Evolutionary conservation across 2,113 vertebrate genomes (phyloP).

Genomic region (Corydoras maculifer): DNA sequence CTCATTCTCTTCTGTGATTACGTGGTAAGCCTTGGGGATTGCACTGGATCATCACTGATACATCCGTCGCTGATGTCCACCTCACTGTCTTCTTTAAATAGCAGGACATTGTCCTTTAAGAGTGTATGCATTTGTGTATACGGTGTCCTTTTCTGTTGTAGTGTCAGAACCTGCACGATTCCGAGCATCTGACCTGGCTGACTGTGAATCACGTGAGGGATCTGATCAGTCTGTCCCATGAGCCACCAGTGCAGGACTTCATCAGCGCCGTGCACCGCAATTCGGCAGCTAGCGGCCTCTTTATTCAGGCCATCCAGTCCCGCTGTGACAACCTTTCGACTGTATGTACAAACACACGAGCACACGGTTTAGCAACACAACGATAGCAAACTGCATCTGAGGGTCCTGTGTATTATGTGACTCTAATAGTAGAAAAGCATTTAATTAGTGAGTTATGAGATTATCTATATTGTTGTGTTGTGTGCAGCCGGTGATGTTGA

Average conservation of each 20-base stretch:
- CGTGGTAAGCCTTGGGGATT: slow-evolving; percentile 71
- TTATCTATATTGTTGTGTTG: background rate
- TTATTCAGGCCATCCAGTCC: slow-evolving; percentile 96
- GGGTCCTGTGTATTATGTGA: no score
- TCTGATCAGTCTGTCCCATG: slow-evolving; percentile 87
- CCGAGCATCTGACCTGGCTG: slow-evolving; percentile 94
- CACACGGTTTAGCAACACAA: background rate
- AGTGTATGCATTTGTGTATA: background rate
- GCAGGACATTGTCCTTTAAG: background rate
- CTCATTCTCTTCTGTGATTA: slow-evolving; percentile 98
- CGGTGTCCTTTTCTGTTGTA: slow-evolving; percentile 42
- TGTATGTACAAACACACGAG: slow-evolving; percentile 62
- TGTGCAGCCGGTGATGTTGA: slow-evolving; percentile 79
- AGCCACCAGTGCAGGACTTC: slow-evolving; percentile 96
- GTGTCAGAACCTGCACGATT: slow-evolving; percentile 98
- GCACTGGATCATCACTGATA: no score
- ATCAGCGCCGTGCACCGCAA: slow-evolving; percentile 95
- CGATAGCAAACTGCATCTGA: no score
- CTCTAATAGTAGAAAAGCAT: no score
- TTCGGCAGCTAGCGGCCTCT: slow-evolving; percentile 92
- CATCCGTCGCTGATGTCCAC: no score
- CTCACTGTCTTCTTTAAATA: no score
- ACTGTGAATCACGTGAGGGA: slow-evolving; percentile 94
- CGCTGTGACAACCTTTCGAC: slow-evolving; percentile 87
- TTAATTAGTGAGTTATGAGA: no score